Conservation (phyloP, 2,113 vertebrate species). For the Argyrosomus japonicus region DNA sequence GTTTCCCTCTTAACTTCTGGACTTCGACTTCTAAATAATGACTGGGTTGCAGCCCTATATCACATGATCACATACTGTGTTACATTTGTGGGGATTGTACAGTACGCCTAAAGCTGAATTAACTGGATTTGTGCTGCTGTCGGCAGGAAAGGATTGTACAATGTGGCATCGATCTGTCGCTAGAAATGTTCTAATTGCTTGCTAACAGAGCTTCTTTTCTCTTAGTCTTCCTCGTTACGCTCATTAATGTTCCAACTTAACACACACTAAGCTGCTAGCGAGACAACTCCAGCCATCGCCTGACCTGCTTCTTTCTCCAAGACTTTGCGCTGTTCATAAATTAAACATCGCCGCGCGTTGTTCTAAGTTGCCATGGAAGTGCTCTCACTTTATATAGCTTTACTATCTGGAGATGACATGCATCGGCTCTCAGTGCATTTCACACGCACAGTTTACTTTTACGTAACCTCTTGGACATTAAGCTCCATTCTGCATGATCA, state of each 20-base stretch:
- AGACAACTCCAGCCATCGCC: constrained; percentile 23
- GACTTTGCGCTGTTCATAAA: constrained; percentile 59
- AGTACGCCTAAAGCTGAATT: constrained; percentile 2
- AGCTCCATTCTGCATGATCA: constrained; percentile 20
- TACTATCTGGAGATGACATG: constrained; percentile 44
- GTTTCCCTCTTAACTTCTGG: too few species aligned
- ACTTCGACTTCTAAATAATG: not conserved
- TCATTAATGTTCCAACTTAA: constrained; percentile 42
- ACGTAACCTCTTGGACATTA: constrained; percentile 5
- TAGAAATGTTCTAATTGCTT: constrained; percentile 50
- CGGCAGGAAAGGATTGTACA: constrained; percentile 15
- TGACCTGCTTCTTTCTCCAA: not conserved
- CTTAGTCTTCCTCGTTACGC: constrained; percentile 17
- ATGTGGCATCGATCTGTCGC: constrained; percentile 43
- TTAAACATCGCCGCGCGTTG: constrained; percentile 56
- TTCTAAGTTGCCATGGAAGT: constrained; percentile 54
- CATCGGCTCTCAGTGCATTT: constrained; percentile 56
- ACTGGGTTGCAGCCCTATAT: not conserved
- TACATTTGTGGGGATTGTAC: not conserved
- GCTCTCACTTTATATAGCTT: constrained; percentile 51
- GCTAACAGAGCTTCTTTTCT: constrained; percentile 32
- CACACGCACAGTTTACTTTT: constrained; percentile 15
- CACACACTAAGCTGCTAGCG: constrained; percentile 20
- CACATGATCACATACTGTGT: not conserved
- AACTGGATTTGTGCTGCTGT: constrained; percentile 39